Base-by-base conservation (phyloP, 2,888 invertebrate genomes). In the Apodemia duryi region DNA sequence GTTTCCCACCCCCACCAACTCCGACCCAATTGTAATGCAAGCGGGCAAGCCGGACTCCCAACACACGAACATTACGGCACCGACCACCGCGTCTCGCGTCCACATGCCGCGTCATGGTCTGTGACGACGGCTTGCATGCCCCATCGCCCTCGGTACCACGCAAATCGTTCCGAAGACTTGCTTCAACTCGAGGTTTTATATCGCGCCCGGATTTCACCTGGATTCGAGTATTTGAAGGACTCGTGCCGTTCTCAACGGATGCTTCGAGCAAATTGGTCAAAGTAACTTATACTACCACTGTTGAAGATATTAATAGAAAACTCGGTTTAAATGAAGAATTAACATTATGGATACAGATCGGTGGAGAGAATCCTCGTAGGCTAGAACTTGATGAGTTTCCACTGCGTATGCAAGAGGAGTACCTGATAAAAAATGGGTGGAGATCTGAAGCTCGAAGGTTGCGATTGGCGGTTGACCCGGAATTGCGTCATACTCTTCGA, bases 391-490 rank as follows among this genome's bases (percentile, higher is more conserved):
- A 89, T 46, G 94, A 94, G 74, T 89, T 83, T 71, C 95, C 95
- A 1, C 81, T 94, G 67, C 84, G 92, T 67, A 88, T 94, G 68
- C 95, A 95, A 78, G 94, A 95, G 75, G 91, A 93, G 69, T 93
- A 93, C 80, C 85, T 95, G 67, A 88, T 88, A 63, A 88, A 85
- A 54, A 87, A 93, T 65, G 95, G 95, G 7, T 95, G 94, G 88
- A 85, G 84, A 64, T 94, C 94, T 63, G 81, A 88, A 73, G 92
- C 94, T 28, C 85, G 95, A 65, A 87, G 94, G 69, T 83, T 93
- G 43, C 88, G 95, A 60, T 82, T 95, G 68, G 94, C 94, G 11
- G 94, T 95, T 67, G 95, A 95, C 81, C 94, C 94, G 38, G 94
- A 94, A 76, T 81, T 95, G 68, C 88, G 94, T 57, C 93, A 94